Conservation (phyloP, 2,113 vertebrate genomes). For the Octodon degus region DNA sequence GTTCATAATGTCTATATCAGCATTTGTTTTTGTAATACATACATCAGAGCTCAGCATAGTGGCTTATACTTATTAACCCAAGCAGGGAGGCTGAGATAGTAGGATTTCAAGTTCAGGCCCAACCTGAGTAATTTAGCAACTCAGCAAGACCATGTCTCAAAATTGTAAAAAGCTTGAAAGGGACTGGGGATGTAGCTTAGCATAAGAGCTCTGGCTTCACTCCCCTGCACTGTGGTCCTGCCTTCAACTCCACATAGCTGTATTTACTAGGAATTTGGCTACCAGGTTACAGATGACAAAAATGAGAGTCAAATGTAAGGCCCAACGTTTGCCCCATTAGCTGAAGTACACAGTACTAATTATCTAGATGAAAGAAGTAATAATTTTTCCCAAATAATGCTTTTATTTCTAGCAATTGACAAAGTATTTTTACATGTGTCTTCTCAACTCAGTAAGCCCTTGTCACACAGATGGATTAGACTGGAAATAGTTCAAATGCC, state of each 20-base stretch:
- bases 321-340: background rate
- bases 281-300: constrained; percentile 55
- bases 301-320: constrained; percentile 6
- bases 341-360: constrained; percentile 23
- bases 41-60: background rate
- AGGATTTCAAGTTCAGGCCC: background rate
- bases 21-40: constrained; percentile 43
- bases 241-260: background rate
- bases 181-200: background rate
- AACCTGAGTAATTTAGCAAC: background rate
- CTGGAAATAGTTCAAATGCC: background rate
- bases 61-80: background rate
- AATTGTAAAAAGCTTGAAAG: background rate
- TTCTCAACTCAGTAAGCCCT: background rate
- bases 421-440: background rate
- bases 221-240: background rate
- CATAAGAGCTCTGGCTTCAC: background rate
- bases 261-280: constrained; percentile 61
- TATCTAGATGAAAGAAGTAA: background rate
- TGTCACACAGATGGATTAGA: background rate
- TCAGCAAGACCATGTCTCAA: background rate
- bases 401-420: constrained; percentile 6
- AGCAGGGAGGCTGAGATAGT: background rate
- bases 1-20: constrained; percentile 39
- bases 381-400: background rate